A percentile compares a stretch with the other conserved stretches of the same genome.
phyloP scores from a whole-genome alignment of 2,888 invertebrate genomes.

The Heliothis peltigera region DNA sequence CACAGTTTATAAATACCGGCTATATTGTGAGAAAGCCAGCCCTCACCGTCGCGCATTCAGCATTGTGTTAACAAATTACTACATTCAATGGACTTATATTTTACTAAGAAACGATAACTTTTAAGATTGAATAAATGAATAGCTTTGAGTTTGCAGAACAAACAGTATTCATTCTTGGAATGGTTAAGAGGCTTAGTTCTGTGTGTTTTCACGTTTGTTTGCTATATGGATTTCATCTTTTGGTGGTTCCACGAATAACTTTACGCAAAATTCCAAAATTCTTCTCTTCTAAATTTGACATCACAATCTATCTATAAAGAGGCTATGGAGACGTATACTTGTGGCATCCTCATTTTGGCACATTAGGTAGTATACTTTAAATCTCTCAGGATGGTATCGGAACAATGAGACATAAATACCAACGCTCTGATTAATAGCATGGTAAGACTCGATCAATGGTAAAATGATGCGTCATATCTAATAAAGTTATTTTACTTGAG shows the following conservation, averaged over 20 bases:
- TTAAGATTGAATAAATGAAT: slow-evolving; percentile 24
- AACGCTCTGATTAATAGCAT: too few relatives aligned
- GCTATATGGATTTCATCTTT: neutral
- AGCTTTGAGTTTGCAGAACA: slow-evolving; percentile 3
- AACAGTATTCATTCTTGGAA: slow-evolving; percentile 10
- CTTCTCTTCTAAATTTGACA: too few relatives aligned
- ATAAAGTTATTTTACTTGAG: neutral
- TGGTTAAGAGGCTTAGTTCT: neutral
- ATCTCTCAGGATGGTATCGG: too few relatives aligned
- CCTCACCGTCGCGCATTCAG: slow-evolving; percentile 66
- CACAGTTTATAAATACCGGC: slow-evolving; percentile 75
- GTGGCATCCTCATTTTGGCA: too few relatives aligned
- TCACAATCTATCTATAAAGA: too few relatives aligned
- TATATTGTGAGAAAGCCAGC: slow-evolving; percentile 71
- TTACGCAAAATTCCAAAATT: neutral
- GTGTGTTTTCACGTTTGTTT: slow-evolving; percentile 12
- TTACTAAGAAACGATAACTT: slow-evolving; percentile 41
- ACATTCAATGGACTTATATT: slow-evolving; percentile 38
- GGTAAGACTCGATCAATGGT: neutral
- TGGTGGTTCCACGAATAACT: neutral
- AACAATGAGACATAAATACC: too few relatives aligned
- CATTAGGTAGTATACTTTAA: too few relatives aligned
- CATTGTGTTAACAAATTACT: slow-evolving; percentile 60
- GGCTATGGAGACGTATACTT: too few relatives aligned
- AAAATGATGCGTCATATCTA: neutral